These are phyloP conservation scores for Aradophagus sp. DNA, from an alignment of 1,140 invertebrate species.

Conservation along the genomic window DNA sequence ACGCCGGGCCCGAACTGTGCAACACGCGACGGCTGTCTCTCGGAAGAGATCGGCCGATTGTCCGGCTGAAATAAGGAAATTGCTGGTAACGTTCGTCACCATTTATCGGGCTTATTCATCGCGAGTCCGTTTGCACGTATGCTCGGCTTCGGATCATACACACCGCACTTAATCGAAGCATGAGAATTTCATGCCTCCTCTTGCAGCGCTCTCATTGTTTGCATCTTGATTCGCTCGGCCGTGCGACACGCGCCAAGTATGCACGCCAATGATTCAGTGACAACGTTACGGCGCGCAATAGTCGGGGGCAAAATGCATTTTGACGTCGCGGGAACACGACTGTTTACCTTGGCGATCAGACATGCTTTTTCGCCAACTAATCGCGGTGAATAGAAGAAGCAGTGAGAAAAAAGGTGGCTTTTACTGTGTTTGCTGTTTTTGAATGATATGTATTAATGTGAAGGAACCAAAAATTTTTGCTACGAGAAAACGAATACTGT, in stretches of 20 bases:
- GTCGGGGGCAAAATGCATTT: too few relatives aligned
- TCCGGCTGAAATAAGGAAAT: slow-evolving; percentile 42
- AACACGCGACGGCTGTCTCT: slow-evolving; percentile 53
- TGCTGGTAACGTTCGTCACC: slow-evolving; percentile 25
- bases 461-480: too few relatives aligned
- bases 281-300: too few relatives aligned
- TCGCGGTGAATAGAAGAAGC: too few relatives aligned
- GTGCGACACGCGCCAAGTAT: slow-evolving; percentile 28
- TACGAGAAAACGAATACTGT: too few relatives aligned
- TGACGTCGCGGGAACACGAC: too few relatives aligned
- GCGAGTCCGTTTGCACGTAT: slow-evolving; percentile 21
- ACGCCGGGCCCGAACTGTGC: slow-evolving; percentile 38
- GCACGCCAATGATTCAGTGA: too few relatives aligned
- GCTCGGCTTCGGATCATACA: slow-evolving; percentile 20
- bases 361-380: too few relatives aligned
- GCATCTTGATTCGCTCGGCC: slow-evolving; percentile 29
- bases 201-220: slow-evolving; percentile 28
- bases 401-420: too few relatives aligned
- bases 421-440: too few relatives aligned
- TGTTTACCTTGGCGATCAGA: too few relatives aligned
- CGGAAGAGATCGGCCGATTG: slow-evolving; percentile 43
- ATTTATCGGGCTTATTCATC: slow-evolving; percentile 36
- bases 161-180: slow-evolving; percentile 26
- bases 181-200: slow-evolving; percentile 10
- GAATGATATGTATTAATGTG: too few relatives aligned